These are phyloP conservation scores for Rotaria socialis DNA, from an alignment of 2,888 invertebrate genomes.

Conservation along the genomic window DNA sequence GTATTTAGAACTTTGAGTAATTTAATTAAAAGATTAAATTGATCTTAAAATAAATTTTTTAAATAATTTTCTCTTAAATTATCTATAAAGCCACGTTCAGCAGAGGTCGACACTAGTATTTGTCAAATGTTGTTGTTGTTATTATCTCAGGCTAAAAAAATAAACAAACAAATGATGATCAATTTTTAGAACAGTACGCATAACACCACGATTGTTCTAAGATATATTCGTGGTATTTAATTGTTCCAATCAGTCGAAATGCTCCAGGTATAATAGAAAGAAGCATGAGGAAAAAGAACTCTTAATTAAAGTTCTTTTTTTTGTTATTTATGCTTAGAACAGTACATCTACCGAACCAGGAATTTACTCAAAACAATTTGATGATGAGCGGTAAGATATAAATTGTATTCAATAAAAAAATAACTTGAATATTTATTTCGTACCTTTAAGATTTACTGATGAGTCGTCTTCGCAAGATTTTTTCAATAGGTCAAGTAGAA, in stretches of 20 bases:
- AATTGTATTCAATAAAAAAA: no score
- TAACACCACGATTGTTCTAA: background rate
- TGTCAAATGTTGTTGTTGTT: constrained; percentile 32
- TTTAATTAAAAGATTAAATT: background rate
- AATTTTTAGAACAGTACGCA: constrained; percentile 15
- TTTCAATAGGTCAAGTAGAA: background rate
- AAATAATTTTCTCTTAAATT: background rate
- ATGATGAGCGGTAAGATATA: background rate
- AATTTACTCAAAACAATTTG: background rate
- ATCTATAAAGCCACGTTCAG: background rate
- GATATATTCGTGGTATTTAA: background rate
- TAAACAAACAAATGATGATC: constrained; percentile 23
- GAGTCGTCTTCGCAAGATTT: background rate
- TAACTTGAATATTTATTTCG: no score
- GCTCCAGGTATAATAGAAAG: background rate
- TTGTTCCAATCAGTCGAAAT: background rate
- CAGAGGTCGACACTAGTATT: constrained; percentile 23
- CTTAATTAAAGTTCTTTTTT: background rate
- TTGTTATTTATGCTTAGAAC: background rate
- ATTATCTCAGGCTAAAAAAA: background rate
- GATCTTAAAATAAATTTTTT: background rate
- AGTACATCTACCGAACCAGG: constrained; percentile 7
- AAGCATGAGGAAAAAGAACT: background rate
- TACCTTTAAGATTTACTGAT: background rate
- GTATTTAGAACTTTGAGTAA: background rate